Evolutionary conservation across 92 coral and sea anemone species (phyloP).

Genomic region (Bergia puertoricense): DNA sequence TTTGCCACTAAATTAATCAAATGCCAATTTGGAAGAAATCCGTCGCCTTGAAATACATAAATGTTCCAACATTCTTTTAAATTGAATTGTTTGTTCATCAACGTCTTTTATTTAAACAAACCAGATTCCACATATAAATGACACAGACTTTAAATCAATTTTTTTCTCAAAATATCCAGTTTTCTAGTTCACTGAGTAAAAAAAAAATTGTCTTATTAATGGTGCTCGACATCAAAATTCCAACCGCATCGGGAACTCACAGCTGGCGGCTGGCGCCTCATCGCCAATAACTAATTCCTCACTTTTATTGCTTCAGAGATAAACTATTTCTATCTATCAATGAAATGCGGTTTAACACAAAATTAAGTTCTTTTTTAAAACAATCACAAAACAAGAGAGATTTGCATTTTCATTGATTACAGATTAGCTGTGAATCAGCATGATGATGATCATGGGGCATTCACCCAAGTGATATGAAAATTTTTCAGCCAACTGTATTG

Average conservation of each 20-base stretch:
- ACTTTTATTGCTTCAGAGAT: neutral
- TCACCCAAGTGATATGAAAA: neutral
- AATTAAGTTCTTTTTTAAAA: conserved; percentile 31
- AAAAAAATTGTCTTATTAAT: neutral
- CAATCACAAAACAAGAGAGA: conserved; percentile 33
- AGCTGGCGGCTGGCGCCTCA: neutral
- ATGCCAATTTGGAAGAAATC: neutral
- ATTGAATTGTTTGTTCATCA: neutral
- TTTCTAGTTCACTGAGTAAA: conserved; percentile 3
- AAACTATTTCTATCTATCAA: conserved; percentile 7
- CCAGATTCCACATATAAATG: neutral
- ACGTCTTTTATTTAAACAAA: neutral
- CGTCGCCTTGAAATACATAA: neutral
- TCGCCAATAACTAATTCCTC: neutral
- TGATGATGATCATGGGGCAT: neutral
- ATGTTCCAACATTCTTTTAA: neutral
- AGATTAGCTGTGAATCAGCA: conserved; percentile 24
- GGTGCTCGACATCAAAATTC: neutral
- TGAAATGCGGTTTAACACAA: conserved; percentile 36
- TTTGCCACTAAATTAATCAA: neutral
- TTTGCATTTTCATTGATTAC: conserved; percentile 26
- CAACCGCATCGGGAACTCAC: neutral
- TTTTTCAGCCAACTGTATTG: neutral
- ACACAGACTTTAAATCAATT: neutral
- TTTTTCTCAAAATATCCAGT: neutral